Conservation (phyloP, 2,888 invertebrate species). For the Steinernema carpocapsae region DNA sequence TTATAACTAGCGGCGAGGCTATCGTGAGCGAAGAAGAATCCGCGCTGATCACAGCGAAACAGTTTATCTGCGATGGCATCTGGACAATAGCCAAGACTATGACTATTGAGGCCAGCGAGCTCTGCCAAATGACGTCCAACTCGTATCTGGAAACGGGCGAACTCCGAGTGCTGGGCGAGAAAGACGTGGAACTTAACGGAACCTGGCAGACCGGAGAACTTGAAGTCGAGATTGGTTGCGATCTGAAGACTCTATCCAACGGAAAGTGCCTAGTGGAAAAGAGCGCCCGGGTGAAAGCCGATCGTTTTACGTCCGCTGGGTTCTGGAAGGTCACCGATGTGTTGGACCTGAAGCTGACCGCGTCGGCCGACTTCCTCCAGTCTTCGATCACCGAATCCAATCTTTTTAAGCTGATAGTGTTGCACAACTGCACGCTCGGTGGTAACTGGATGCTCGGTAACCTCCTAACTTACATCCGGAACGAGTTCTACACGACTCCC, state of each 20-base stretch:
- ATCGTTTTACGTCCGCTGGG: constrained; percentile 45
- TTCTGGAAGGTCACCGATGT: constrained; percentile 47
- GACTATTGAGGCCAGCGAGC: constrained; percentile 42
- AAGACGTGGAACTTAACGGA: constrained; percentile 42
- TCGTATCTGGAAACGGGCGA: constrained; percentile 52
- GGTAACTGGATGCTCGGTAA: constrained; percentile 48
- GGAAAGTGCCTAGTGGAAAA: constrained; percentile 50
- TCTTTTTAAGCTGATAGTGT: constrained; percentile 44
- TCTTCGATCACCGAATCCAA: constrained; percentile 48
- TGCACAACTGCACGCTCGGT: constrained; percentile 48
- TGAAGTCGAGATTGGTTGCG: constrained; percentile 41
- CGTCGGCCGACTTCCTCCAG: constrained; percentile 50
- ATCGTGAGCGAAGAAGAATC: constrained; percentile 18
- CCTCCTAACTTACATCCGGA: constrained; percentile 46
- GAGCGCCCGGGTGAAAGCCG: constrained; percentile 40
- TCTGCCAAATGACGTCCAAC: constrained; percentile 42
- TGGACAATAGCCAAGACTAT: constrained; percentile 52
- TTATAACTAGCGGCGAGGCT: not conserved
- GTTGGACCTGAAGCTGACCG: constrained; percentile 46
- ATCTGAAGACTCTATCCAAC: constrained; percentile 43
- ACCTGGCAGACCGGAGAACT: constrained; percentile 50
- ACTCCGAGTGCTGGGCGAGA: not conserved
- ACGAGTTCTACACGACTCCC: constrained; percentile 49
- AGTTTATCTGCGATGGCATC: constrained; percentile 47
- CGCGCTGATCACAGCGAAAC: not conserved